phyloP scores from a whole-genome alignment of 92 coral and sea anemone genomes.

The Bergia sp. region DNA sequence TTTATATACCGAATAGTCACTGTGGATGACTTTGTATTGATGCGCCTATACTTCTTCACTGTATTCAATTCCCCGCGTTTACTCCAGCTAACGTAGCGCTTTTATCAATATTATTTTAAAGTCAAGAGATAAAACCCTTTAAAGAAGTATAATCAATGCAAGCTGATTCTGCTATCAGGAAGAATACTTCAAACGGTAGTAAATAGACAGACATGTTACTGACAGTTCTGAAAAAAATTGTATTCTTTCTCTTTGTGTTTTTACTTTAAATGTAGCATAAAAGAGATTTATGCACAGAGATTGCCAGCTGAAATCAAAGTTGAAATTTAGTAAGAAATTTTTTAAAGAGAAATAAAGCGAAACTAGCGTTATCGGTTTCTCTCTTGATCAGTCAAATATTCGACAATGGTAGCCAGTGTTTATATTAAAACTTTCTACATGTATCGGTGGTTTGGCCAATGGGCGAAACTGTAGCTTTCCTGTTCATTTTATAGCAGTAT shows the following conservation, averaged over 20 bases:
- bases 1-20: not conserved
- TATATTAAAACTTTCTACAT: not conserved
- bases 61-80: not conserved
- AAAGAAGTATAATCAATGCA: slow-evolving; percentile 10
- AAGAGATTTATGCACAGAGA: not conserved
- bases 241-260: not conserved
- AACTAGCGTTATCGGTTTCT: not conserved
- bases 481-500: not conserved
- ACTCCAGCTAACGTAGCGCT: not conserved
- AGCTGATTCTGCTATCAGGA: slow-evolving; percentile 25
- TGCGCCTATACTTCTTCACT: not conserved
- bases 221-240: not conserved
- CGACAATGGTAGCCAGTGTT: not conserved
- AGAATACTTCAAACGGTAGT: not conserved
- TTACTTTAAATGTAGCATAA: not conserved
- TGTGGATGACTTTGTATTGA: not conserved
- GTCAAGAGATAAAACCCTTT: slow-evolving; percentile 10
- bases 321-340: not conserved
- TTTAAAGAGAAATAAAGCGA: no score
- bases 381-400: not conserved
- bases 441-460: not conserved
- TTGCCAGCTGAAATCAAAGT: no score
- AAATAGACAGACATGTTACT: not conserved
- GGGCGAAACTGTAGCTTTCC: not conserved
- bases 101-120: not conserved